Conservation (phyloP, 2,113 vertebrate genomes). For the Arenaria interpres region DNA sequence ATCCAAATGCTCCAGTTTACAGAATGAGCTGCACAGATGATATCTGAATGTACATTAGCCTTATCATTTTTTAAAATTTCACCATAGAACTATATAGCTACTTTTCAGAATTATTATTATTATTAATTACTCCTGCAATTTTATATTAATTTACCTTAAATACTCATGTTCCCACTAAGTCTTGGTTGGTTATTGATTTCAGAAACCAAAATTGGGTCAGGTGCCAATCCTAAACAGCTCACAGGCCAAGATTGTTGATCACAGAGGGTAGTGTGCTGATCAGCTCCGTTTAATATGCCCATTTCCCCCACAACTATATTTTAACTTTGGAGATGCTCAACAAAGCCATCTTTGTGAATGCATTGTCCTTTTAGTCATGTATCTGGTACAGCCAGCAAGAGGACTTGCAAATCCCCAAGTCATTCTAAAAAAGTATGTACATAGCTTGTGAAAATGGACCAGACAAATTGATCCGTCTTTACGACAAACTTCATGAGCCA, state of each 20-base stretch:
- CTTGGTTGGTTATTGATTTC: background rate
- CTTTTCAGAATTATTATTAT: background rate
- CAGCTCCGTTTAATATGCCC: background rate
- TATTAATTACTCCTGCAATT: background rate
- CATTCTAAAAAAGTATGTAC: background rate
- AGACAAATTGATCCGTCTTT: fast-evolving
- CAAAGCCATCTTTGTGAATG: background rate
- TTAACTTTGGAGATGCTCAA: background rate
- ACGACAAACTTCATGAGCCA: background rate
- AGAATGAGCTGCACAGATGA: background rate
- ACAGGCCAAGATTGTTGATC: background rate
- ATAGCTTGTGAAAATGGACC: background rate
- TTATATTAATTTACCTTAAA: background rate
- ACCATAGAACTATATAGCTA: background rate
- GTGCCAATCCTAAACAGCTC: background rate
- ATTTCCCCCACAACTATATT: background rate
- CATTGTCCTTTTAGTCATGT: background rate
- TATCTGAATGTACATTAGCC: background rate
- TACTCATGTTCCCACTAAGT: background rate
- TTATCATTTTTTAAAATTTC: background rate
- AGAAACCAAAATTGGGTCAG: background rate
- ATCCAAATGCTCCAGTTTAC: background rate
- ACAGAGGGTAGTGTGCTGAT: background rate
- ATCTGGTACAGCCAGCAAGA: background rate
- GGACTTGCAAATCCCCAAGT: background rate